A percentile compares a stretch with the other conserved stretches of the same genome.
phyloP scores from a whole-genome alignment of 2,888 invertebrate species.

The Plebejus melissa region DNA sequence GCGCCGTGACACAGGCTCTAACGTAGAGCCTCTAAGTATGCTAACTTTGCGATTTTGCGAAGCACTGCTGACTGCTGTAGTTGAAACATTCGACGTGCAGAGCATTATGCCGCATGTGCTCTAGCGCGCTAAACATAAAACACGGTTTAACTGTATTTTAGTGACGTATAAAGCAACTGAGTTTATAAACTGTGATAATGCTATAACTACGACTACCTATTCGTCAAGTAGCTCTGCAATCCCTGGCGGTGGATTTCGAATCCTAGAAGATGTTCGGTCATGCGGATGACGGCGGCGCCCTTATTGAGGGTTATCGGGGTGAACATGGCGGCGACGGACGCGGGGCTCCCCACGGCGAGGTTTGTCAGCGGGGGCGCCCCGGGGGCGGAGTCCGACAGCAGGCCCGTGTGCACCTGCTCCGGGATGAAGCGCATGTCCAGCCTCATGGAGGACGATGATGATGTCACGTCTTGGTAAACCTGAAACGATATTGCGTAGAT shows the following conservation, averaged over 20 bases:
- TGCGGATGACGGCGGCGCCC: conserved; percentile 82
- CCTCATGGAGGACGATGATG: conserved; percentile 66
- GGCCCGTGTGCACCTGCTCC: conserved; percentile 82
- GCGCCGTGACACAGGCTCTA: too few relatives aligned
- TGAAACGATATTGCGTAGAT: conserved; percentile 44
- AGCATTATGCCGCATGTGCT: too few relatives aligned
- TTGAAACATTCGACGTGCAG: too few relatives aligned
- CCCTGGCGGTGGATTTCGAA: conserved; percentile 70
- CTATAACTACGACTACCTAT: neutral
- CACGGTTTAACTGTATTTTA: too few relatives aligned
- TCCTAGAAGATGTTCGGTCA: conserved; percentile 82
- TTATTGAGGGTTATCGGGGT: conserved; percentile 84
- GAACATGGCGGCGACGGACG: conserved; percentile 81
- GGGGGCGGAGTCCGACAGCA: conserved; percentile 78
- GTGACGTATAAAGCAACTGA: too few relatives aligned
- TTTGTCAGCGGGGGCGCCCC: conserved; percentile 80
- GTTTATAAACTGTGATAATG: too few relatives aligned
- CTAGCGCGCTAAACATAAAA: too few relatives aligned
- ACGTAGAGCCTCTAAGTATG: too few relatives aligned
- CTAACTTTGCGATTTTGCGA: too few relatives aligned
- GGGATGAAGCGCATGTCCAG: conserved; percentile 84
- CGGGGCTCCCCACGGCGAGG: conserved; percentile 73
- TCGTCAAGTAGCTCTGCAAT: conserved; percentile 73
- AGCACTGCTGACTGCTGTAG: too few relatives aligned
- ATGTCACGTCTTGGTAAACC: conserved; percentile 66